A percentile compares a stretch with the other conserved stretches of the same genome.
Conservation (phyloP, 2,888 invertebrate species). For the Dinocampus coccinellae region DNA sequence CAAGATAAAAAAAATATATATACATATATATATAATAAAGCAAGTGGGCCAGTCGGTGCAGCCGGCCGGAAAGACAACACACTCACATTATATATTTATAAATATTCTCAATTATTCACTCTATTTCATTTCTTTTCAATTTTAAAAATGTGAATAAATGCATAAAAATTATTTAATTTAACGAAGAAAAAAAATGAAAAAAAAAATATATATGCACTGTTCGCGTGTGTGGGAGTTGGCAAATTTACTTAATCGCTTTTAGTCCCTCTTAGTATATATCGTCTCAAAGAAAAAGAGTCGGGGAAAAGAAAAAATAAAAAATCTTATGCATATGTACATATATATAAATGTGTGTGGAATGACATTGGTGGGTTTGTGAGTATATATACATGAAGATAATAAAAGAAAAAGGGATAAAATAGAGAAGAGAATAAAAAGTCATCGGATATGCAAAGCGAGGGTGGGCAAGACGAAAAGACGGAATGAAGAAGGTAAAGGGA, state of each 20-base stretch:
- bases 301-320: conserved; percentile 17
- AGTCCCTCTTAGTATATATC: neutral
- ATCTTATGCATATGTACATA: neutral
- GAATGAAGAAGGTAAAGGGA: conserved; percentile 6
- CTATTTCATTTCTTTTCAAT: conserved; percentile 24
- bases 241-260: conserved; percentile 37
- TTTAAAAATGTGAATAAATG: conserved; percentile 49
- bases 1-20: conserved; percentile 39
- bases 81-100: conserved; percentile 8
- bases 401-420: neutral
- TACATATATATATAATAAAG: no score
- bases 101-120: conserved; percentile 38
- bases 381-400: neutral
- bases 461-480: neutral
- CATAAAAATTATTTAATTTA: conserved; percentile 44
- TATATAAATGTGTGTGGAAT: neutral
- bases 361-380: conserved; percentile 4
- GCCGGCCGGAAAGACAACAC: conserved; percentile 46
- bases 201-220: neutral
- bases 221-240: conserved; percentile 22
- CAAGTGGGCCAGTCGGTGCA: conserved; percentile 49
- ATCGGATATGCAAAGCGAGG: conserved; percentile 11
- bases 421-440: neutral
- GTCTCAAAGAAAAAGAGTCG: neutral
- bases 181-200: no score